These are phyloP conservation scores for Echeneis naucrates DNA, from an alignment of 2,797 vertebrate genomes.

Conservation along the genomic window DNA sequence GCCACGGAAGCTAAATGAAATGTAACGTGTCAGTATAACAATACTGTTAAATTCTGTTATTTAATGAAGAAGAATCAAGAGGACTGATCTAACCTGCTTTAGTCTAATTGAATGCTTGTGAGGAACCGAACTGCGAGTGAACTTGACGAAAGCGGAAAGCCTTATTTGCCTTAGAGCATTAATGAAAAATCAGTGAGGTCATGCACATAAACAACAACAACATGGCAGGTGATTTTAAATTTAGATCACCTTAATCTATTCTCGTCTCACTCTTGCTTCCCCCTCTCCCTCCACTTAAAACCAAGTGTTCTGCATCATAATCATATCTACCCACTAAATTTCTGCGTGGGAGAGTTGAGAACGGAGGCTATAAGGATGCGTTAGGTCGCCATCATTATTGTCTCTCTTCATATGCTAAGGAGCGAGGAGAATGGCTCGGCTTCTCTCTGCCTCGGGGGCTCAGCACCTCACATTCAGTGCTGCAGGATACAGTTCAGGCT, in stretches of 20 bases:
- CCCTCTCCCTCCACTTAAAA: conserved; percentile 17
- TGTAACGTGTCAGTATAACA: no score
- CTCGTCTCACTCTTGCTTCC: conserved; percentile 28
- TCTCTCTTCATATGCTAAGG: conserved; percentile 68
- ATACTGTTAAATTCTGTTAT: no score
- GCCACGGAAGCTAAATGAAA: no score
- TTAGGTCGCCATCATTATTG: conserved; percentile 48
- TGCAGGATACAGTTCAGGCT: background rate
- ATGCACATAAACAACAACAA: conserved; percentile 39
- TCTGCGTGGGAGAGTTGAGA: conserved; percentile 55
- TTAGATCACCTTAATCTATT: conserved; percentile 37
- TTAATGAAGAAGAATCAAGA: background rate
- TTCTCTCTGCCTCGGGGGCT: conserved; percentile 13
- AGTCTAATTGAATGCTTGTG: background rate
- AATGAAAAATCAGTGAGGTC: conserved; percentile 15
- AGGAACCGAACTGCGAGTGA: background rate
- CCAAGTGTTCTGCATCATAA: conserved; percentile 45
- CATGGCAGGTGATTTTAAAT: conserved; percentile 37
- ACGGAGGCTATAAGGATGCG: conserved; percentile 24
- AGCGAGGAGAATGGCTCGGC: conserved; percentile 18
- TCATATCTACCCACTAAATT: conserved; percentile 36
- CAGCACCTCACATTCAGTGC: conserved; percentile 18
- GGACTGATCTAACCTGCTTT: background rate
- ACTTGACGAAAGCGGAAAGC: conserved; percentile 21
- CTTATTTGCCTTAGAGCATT: conserved; percentile 12